Base-by-base conservation (phyloP, 1,140 invertebrate species). In the Acromyrmex echinatior region DNA sequence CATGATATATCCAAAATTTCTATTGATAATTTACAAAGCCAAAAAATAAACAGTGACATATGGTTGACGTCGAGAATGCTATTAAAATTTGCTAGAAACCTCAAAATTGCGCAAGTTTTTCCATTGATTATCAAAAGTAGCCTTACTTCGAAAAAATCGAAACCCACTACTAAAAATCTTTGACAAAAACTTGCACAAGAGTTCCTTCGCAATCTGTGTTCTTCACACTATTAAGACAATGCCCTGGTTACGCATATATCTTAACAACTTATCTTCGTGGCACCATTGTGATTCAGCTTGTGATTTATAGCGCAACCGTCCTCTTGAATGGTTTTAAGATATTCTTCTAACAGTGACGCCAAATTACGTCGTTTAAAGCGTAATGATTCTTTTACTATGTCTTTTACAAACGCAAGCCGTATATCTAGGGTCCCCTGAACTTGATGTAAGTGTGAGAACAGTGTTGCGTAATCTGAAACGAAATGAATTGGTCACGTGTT, bases 281-380 rank as follows among this genome's bases (percentile, higher is more conserved):
- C 94, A 87, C 95, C 95, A 91, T 95, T 95, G 86, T 94, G 94
- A 91, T 94, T 95, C 73, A 93, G 88, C 84, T 95, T 95, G 88
- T 94, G 93, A 87, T 94, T 95, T 81, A 94, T 86, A 68, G 92
- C 88, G 86, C 94, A 93, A 76, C 91, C 92, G 78, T 95, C 94
- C 58, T 95, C 92, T 84, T 95, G 94, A 51, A 95, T 88, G 65
- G 91, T 94, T 81, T 95, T 94, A 73, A 95, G 90, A 92, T 96
- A 95, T 51, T 96, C 94, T 88, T 96, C 96, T 68, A 96, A 93
- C 39, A 96, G 91, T 86, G 95, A 95, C 62, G 97, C 97, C 90
- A 98, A 96, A 88, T 96, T 96, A 90, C 97, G 97, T 70, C 98
- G 96, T 93, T 98, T 98, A 94, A 98, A 98, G 70, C 98, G 96